Evolutionary conservation across 2,113 vertebrate genomes (phyloP).

Genomic region (Elgaria multicarinata): DNA sequence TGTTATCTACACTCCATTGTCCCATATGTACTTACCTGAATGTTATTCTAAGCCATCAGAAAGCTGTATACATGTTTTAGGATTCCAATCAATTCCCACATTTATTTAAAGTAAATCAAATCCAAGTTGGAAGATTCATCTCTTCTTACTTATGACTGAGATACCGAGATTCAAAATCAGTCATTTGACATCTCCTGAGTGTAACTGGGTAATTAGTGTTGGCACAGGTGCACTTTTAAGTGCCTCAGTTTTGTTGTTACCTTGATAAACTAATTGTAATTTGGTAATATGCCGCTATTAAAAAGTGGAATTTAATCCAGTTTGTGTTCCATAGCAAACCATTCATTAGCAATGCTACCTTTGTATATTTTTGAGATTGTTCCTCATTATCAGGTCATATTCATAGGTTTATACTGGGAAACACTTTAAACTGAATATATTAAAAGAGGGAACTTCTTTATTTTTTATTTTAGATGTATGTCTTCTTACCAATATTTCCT

Average conservation of each 20-base stretch:
- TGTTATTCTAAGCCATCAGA: slow-evolving; percentile 23
- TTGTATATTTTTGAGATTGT: background rate
- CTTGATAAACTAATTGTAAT: background rate
- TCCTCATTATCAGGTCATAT: background rate
- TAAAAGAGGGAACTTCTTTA: background rate
- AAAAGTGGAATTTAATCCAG: background rate
- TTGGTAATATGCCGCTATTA: background rate
- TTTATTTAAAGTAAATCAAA: slow-evolving; percentile 34
- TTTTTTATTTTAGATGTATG: background rate
- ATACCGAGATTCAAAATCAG: background rate
- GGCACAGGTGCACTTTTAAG: slow-evolving; percentile 3
- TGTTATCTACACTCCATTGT: background rate
- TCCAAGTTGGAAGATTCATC: background rate
- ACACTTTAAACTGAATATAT: background rate
- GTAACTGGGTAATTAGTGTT: background rate
- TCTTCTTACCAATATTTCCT: background rate
- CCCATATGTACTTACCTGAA: background rate
- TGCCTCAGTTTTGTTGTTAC: background rate
- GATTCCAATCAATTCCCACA: slow-evolving; percentile 11
- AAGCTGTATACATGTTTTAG: slow-evolving; percentile 5
- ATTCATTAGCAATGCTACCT: background rate
- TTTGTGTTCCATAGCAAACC: background rate
- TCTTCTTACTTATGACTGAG: background rate
- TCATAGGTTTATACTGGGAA: background rate
- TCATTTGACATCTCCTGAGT: background rate